These are phyloP conservation scores for Drosophila ercepeae DNA, from an alignment of 1,140 invertebrate genomes.

Conservation along the genomic window DNA sequence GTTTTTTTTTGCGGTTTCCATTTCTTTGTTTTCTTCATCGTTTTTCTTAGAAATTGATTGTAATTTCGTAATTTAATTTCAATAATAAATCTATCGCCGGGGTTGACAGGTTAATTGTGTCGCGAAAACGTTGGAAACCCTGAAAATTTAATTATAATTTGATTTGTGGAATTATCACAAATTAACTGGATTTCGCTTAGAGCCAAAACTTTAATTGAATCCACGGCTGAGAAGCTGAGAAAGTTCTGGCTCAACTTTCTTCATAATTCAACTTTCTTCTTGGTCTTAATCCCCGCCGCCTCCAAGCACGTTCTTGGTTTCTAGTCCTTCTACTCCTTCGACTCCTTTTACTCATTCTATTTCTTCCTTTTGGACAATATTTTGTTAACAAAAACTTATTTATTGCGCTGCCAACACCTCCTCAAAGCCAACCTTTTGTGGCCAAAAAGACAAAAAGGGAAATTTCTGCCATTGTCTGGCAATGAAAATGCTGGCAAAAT, in stretches of 20 bases:
- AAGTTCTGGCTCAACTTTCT: slow-evolving; percentile 55
- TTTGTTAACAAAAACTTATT: slow-evolving; percentile 58
- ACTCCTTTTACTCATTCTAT: slow-evolving; percentile 30
- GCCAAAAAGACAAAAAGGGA: slow-evolving; percentile 16
- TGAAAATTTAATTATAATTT: slow-evolving; percentile 27
- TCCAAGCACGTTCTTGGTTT: too few species aligned
- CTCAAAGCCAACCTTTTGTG: slow-evolving; percentile 35
- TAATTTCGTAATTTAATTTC: slow-evolving; percentile 26
- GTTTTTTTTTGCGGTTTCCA: slow-evolving; percentile 31
- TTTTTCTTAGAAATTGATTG: slow-evolving; percentile 26
- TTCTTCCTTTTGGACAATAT: slow-evolving; percentile 5
- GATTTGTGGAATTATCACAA: slow-evolving; percentile 36
- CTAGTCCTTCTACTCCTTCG: too few species aligned
- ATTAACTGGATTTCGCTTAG: slow-evolving; percentile 47
- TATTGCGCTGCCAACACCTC: slow-evolving; percentile 23
- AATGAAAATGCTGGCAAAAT: slow-evolving; percentile 71
- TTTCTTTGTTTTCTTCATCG: slow-evolving; percentile 1
- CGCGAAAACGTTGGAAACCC: not conserved
- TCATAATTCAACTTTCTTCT: slow-evolving; percentile 52
- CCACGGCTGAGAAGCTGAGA: slow-evolving; percentile 30
- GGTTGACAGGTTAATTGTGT: slow-evolving; percentile 7
- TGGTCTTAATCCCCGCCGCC: slow-evolving; percentile 22
- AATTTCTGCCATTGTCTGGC: slow-evolving; percentile 36
- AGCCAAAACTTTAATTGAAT: slow-evolving; percentile 73
- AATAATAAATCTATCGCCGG: not conserved